Base-by-base conservation (phyloP, 2,888 invertebrate species). In the Brachyptera putata region DNA sequence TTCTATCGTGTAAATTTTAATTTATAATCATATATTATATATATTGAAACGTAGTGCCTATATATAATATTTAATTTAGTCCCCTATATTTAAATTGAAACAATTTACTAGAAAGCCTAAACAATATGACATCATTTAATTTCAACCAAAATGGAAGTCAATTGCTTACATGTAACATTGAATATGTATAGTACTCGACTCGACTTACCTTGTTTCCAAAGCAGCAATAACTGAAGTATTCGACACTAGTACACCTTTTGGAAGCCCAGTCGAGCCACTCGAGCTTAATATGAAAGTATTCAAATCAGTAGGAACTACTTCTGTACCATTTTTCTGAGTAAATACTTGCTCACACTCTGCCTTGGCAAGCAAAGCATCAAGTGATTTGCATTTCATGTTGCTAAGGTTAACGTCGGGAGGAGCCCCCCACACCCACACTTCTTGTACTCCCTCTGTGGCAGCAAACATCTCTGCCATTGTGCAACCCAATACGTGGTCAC, bases 191-290 rank as follows among this genome's bases (percentile, higher is more conserved):
- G 11, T 30, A 30, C 30, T 7, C 13, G n/a, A n/a, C n/a, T n/a
- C n/a, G n/a, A 36, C 53, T 34, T 22, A 53, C 53, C 53, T 53
- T 9, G 53, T 53, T 26, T 57, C 43, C 22, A 61, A 22, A 2
- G 61, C 26, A 34, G 70, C 66, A 68, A 82, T 72, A 26, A 85
- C 75, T 74, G 88, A 89, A 25, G 77, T 76, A 71, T 89, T 86
- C 1, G 86, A 84, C 3, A 89, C 74, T 79, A 84, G 82, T 0
- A 90, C 90, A 25, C 88, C 89, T 72, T 90, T 90, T 0, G 90
- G 87, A 57, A 89, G 70, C 0, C 91, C 91, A 0, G 80, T 81
- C 0, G 90, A 90, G 14, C 90, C 90, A 1, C 89, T 88, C 0
- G 90, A 90, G 70, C 85, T 89, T 67, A 89, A 82, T 63, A 91